Base-by-base conservation (phyloP, 2,113 vertebrate genomes). In the Otolemur garnettii region DNA sequence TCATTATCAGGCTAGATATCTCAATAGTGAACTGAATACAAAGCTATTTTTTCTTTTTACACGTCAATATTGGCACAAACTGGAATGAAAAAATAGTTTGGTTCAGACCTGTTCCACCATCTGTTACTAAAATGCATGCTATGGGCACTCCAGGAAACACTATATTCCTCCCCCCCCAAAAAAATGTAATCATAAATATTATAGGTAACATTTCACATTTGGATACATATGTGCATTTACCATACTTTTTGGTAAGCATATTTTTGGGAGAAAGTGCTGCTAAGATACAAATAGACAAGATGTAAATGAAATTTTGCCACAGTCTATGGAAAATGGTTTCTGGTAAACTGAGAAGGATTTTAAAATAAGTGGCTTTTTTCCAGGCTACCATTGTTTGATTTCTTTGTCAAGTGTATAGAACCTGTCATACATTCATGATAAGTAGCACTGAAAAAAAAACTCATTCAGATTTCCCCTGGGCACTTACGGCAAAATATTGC, bases 261-360 rank as follows among this genome's bases (percentile, higher is more conserved):
- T 97, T 96, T 95, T 89, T 17, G 45, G 82, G 55, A 42, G 30
- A 30, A 95, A 83, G 83, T 96, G 96, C 87, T 95, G 97, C 96
- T 97, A 87, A 72, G 62, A 35, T 75, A 87, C 24, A 96, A 78
- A 88, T 94, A 96, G 96, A 62, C 60, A 97, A 91, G 92, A 96
- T 90, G 94, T 97, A 91, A 96, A 81, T 74, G 53, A 93, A 81
- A 96, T 60, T 68, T 72, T 90, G 95, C 81, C 80, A 74, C 94
- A 97, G 94, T 83, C 89, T 94, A 35, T 97, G 91, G 66, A 96
- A 97, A 97, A 96, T 97, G 97, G 92, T 96, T 94, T 93, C 87
- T 89, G 72, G 81, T 15, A 91, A 93, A 96, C 90, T 98, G 93
- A 97, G 94, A 98, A 96, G 97, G 82, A 81, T 94, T 15, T 91